Percentiles rank a stretch among this genome's conserved stretches.
These are phyloP conservation scores for Ploceus nigricollis DNA, from an alignment of 2,113 vertebrate genomes.

Conservation along the genomic window DNA sequence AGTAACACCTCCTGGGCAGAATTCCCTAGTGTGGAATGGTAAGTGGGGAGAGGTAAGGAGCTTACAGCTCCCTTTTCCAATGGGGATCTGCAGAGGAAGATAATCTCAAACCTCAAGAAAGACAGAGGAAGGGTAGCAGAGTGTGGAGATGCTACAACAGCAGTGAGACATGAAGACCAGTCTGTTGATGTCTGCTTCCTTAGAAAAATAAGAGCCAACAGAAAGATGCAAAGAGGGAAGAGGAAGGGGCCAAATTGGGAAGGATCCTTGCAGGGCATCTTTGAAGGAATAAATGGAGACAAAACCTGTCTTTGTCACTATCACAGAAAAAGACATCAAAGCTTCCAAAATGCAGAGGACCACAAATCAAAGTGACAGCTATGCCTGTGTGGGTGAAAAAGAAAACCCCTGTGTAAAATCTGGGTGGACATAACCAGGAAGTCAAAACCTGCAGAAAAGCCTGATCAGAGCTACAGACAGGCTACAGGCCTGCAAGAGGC, in stretches of 20 bases:
- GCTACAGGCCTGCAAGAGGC: not conserved
- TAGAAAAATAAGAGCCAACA: not conserved
- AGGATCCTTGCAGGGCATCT: not conserved
- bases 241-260: not conserved
- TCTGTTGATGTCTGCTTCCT: not conserved
- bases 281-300: not conserved
- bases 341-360: not conserved
- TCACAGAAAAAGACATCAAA: not conserved
- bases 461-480: not conserved
- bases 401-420: not conserved
- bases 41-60: accelerated
- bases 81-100: not conserved
- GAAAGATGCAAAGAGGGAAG: not conserved
- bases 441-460: not conserved
- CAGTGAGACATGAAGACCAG: not conserved
- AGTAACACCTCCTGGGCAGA: not conserved
- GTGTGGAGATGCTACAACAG: not conserved
- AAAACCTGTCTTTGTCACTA: not conserved
- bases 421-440: not conserved
- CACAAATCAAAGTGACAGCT: not conserved
- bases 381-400: not conserved
- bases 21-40: accelerated
- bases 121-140: not conserved
- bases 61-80: not conserved
- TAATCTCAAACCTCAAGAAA: not conserved